Evolutionary conservation across 2,888 invertebrate species (phyloP), one percentile per base, ranked within the genome.

Genomic region (Eristalinus aeneus): DNA sequence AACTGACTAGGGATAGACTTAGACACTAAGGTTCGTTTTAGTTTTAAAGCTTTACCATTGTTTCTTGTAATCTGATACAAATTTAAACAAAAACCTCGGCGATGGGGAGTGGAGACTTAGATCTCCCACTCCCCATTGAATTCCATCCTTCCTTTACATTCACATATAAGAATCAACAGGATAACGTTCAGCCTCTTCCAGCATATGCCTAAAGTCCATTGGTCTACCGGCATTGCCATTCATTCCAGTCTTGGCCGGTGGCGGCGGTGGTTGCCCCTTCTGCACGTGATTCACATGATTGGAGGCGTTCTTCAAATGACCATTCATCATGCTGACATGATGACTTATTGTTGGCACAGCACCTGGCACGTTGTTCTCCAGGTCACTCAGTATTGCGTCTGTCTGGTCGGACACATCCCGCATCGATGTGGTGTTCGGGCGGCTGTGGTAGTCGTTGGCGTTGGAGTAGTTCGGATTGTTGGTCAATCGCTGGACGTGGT

Each of bases 401-500:
- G 91, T 90, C 87, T 90, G 90, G 63, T 90, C 90, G 16, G 74
- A 60, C 36, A 82, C 64, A 46, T 61, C 53, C 65, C 81, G 80
- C 68, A 67, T 78, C 22, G 75, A 68, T 23, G 83, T 60, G 32
- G 88, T 75, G 54, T 68, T 71, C 9, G 71, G 90, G 87, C 54
- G 89, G 89, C 88, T 89, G 84, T 77, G 63, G 10, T 71, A 71
- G 22, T 82, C 78, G 34, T 77, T 82, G 11, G 56, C 60, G 56
- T 73, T 80, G 23, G 46, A 46, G 46, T 61, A 69, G 72, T 72
- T 88, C 46, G 60, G 67, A 72, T 74, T 81, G 0, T 8, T n/a
- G 34, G 94, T 93, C 2, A 95, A 93, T 88, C 94, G 94, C 88
- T 95, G 94, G 91, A 96, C 95, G 90, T 96, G 95, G 87, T 95